Evolutionary conservation across 2,888 invertebrate genomes (phyloP), one percentile per base, ranked within the genome.

Genomic region (Xanthorhoe designata): DNA sequence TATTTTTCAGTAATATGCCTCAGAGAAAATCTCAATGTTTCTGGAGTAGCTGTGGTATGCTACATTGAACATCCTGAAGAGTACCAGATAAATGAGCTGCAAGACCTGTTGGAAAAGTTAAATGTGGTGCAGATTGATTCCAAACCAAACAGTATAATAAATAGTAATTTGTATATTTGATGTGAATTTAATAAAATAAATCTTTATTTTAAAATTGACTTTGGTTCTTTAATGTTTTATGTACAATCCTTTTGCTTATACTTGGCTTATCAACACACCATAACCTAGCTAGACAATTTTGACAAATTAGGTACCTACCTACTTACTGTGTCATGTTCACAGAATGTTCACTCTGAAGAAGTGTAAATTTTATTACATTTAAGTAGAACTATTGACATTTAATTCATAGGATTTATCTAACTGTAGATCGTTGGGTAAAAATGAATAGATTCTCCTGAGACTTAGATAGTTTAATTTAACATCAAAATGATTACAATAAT

Each of bases 91-190:
- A 76, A 82, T 55, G 87, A 87, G 70, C 68, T 93, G 50, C 82
- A 88, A 62, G 74, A 76, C 58, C 73, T 92, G 24, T 77, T 92
- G 52, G 76, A 82, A 66, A 80, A 86, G 65, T 72, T 91, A 0
- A 75, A 87, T 66, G 80, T 92, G 50, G 75, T 84, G n/a, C 74
- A 83, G 55, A 74, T 76, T 47, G 77, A 77, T 69, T 72, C 78
- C 29, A 81, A 79, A 63, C 74, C 75, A 49, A 81, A 70, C 64
- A 80, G 72, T 75, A 68, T 89, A 47, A 75, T 86, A 7, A 87
- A 81, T 72, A 88, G 90, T 5, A 92, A 92, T 81, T 83, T 93
- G 66, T 93, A 93, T 69, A 89, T 91, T 75, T 91, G 69, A 89
- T 71, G 56, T 42, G 24, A 35, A 50, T 7, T 67, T 24, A 63